Evolutionary conservation across 2,888 invertebrate genomes (phyloP).

Genomic region (Epicampocera succincta): DNA sequence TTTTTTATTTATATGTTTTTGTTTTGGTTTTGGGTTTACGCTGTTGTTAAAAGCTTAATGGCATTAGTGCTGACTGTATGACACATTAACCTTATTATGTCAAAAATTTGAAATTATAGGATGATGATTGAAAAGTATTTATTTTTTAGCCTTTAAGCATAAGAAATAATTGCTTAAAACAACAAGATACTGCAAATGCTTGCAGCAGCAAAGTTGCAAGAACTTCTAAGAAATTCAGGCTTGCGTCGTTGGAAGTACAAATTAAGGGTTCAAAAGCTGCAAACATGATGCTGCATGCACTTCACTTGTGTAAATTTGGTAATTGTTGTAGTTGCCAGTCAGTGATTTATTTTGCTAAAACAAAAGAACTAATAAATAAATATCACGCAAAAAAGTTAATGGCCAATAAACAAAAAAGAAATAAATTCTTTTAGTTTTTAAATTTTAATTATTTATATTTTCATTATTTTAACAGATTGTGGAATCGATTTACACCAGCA

Average conservation of each 20-base stretch:
- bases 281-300: background rate
- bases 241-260: background rate
- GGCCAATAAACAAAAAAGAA: too few species aligned
- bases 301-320: slow-evolving; percentile 9
- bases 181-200: slow-evolving; percentile 14
- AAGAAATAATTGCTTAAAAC: slow-evolving; percentile 45
- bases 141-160: slow-evolving; percentile 44
- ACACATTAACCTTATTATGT: slow-evolving; percentile 70
- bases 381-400: slow-evolving; percentile 3
- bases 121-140: slow-evolving; percentile 52
- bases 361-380: slow-evolving; percentile 2
- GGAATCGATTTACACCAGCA: too few species aligned
- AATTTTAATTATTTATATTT: too few species aligned
- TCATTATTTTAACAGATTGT: too few species aligned
- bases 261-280: background rate
- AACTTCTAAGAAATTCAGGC: background rate
- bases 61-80: slow-evolving; percentile 52
- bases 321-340: slow-evolving; percentile 2
- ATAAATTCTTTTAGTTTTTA: background rate
- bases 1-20: slow-evolving; percentile 33
- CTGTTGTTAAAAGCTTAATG: slow-evolving; percentile 36
- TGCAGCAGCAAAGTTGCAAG: slow-evolving; percentile 1
- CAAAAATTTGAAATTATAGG: slow-evolving; percentile 58
- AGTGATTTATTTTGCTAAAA: background rate
- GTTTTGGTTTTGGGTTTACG: slow-evolving; percentile 44